These are phyloP conservation scores for Drosophila monieri DNA, from an alignment of 2,888 invertebrate genomes.

Conservation along the genomic window DNA sequence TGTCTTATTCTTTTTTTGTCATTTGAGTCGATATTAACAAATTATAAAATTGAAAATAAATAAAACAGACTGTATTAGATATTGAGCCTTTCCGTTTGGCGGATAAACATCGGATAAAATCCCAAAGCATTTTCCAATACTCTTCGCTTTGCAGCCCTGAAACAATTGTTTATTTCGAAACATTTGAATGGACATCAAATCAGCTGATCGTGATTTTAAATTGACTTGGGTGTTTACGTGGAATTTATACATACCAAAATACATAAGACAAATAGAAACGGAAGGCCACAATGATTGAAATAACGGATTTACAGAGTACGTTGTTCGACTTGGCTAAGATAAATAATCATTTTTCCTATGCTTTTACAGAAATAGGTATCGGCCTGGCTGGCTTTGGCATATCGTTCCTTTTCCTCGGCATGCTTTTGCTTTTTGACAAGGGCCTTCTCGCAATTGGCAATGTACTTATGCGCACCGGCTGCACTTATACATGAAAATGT, in stretches of 20 bases:
- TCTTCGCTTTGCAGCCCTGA: slow-evolving; percentile 50
- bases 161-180: slow-evolving; percentile 63
- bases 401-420: slow-evolving; percentile 96
- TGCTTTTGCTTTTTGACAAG: slow-evolving; percentile 97
- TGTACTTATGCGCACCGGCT: slow-evolving; percentile 87
- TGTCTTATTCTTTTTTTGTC: neutral
- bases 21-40: neutral
- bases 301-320: slow-evolving; percentile 93
- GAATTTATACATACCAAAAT: slow-evolving; percentile 39
- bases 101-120: neutral
- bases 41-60: neutral
- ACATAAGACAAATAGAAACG: slow-evolving; percentile 22
- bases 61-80: neutral
- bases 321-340: slow-evolving; percentile 13
- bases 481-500: neutral
- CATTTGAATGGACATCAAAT: slow-evolving; percentile 61
- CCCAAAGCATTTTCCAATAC: slow-evolving; percentile 18
- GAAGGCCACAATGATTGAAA: slow-evolving; percentile 89
- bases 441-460: slow-evolving; percentile 99
- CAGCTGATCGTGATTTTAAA: slow-evolving; percentile 51
- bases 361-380: slow-evolving; percentile 95
- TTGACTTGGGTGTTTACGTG: slow-evolving; percentile 67
- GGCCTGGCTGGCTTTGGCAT: slow-evolving; percentile 98
- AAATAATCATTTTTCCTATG: neutral
- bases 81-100: neutral